Evolutionary conservation across 1,140 invertebrate species (phyloP).

Genomic region (Sycobia sp.): DNA sequence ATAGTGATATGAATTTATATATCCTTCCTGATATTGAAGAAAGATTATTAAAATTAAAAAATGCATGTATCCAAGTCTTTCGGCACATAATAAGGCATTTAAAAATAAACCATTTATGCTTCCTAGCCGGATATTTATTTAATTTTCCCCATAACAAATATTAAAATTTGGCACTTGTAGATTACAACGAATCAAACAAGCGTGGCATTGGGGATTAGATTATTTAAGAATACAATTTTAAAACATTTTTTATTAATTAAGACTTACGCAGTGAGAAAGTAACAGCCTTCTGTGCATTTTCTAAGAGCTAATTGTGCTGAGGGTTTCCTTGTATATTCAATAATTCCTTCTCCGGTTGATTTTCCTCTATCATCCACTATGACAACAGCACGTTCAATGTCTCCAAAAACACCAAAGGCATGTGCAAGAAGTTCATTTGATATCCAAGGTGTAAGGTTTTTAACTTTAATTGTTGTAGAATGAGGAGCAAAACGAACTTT

Average conservation of each 20-base stretch:
- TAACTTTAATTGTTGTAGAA: slow-evolving; percentile 88
- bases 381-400: slow-evolving; percentile 92
- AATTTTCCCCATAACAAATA: slow-evolving; percentile 46
- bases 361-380: slow-evolving; percentile 96
- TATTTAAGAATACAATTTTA: neutral
- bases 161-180: slow-evolving; percentile 48
- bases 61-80: slow-evolving; percentile 45
- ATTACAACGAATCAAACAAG: slow-evolving; percentile 47
- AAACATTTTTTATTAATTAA: slow-evolving; percentile 22
- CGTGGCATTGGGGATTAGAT: slow-evolving; percentile 52
- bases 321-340: slow-evolving; percentile 93
- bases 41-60: too few species aligned
- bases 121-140: slow-evolving; percentile 52
- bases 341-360: slow-evolving; percentile 91
- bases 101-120: slow-evolving; percentile 48
- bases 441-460: slow-evolving; percentile 89
- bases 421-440: slow-evolving; percentile 95
- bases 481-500: slow-evolving; percentile 96
- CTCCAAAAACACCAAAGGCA: slow-evolving; percentile 92
- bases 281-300: slow-evolving; percentile 90
- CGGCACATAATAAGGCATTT: slow-evolving; percentile 47
- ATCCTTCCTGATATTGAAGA: too few species aligned
- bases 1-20: slow-evolving; percentile 14
- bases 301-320: slow-evolving; percentile 86
- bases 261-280: slow-evolving; percentile 89